Base-by-base conservation (phyloP, 2,888 invertebrate genomes). In the Elmis aenea region DNA sequence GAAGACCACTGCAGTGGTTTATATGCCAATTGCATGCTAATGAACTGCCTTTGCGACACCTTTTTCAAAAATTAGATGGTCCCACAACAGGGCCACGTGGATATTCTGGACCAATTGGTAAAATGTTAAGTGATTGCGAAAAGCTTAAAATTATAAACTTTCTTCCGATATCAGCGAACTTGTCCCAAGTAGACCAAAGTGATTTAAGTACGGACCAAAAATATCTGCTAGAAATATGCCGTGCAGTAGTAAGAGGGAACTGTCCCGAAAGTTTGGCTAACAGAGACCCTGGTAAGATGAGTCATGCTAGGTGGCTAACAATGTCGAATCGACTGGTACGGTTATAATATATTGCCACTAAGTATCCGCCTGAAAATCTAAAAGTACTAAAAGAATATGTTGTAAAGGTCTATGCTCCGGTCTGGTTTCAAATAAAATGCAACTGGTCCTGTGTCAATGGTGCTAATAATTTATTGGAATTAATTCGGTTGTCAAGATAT, bases 361-460 rank as follows among this genome's bases (percentile, higher is more conserved):
- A n/a, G n/a, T n/a, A n/a, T n/a, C n/a, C n/a, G n/a, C n/a, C n/a
- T n/a, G n/a, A n/a, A n/a, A n/a, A n/a, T n/a, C 32, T 34, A 8
- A 26, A 24, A 12, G 30, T 14, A 13, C 20, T 39, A 24, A 47
- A 47, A 9, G 45, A 44, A 5, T 54, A 32, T 38, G 26, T 53
- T 9, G 41, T 54, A 2, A 54, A 50, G 48, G 48, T 46, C 20
- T 54, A 52, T 28, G 52, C 51, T 25, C 47, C 51, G 24, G 21
- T 11, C 1, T 55, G 50, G 55, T 55, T 55, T 25, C 16, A 22
- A 18, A 54, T 54, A 5, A 55, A 52, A 37, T 42, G 22, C 12
- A 26, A 53, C 8, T 39, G 49, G 6, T 45, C 40, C 11, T 55
- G 52, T 26, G 52, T 50, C 46, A 42, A 53, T 48, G 54, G 54